phyloP scores from a whole-genome alignment of 2,113 vertebrate genomes.

The Taxidea taxus region DNA sequence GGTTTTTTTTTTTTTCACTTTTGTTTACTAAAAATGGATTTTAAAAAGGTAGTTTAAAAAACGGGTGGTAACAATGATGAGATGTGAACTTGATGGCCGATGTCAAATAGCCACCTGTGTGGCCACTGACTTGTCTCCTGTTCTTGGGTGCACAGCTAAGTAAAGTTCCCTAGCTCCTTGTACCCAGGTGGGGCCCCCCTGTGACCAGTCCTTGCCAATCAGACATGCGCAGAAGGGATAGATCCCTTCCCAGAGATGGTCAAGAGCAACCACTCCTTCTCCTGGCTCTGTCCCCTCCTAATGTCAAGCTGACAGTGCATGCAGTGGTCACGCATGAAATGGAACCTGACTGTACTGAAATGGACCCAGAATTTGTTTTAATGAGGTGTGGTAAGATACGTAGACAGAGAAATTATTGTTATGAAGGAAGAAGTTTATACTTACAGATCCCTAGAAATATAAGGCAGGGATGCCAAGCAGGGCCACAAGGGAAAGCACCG shows the following conservation, averaged over 20 bases:
- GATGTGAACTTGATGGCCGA: not conserved
- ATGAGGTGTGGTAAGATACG: not conserved
- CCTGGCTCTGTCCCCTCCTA: not conserved
- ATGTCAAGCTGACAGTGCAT: not conserved
- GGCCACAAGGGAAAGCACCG: not conserved
- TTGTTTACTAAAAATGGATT: slow-evolving; percentile 54
- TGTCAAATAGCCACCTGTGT: not conserved
- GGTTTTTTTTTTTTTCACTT: not conserved
- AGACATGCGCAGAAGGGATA: not conserved
- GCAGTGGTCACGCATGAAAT: no score
- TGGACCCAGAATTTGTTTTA: not conserved
- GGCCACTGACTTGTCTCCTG: not conserved
- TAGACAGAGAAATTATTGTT: not conserved
- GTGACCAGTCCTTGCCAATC: not conserved
- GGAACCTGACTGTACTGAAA: not conserved
- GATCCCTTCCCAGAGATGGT: not conserved
- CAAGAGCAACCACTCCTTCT: not conserved
- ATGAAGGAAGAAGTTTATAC: not conserved
- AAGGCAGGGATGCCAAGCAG: not conserved
- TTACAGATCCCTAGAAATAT: not conserved
- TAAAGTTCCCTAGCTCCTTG: no score
- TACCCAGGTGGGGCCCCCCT: not conserved
- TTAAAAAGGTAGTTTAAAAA: not conserved
- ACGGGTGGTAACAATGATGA: slow-evolving; percentile 4
- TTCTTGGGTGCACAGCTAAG: not conserved